Evolutionary conservation across 2,113 vertebrate genomes (phyloP), one percentile per base, ranked within the genome.

Genomic region (Oncorhynchus masou): DNA sequence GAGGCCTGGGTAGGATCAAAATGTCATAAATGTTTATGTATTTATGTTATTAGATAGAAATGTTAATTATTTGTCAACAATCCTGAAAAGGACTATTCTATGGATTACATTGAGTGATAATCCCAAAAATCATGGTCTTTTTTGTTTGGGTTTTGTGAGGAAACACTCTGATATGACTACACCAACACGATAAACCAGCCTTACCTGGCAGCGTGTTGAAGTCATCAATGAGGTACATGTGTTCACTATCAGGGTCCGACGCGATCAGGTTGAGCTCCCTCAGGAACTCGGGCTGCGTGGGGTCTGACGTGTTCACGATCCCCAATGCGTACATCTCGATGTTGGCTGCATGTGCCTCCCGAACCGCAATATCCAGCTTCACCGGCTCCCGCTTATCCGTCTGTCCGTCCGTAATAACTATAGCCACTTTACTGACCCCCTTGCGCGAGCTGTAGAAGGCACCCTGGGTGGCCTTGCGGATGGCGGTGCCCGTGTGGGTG

Each of bases 301-400:
- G 92, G 77, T 96, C 95, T 0, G 94, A 92, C 2, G 88, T 89
- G 70, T 97, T 96, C 45, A 95, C 90, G 1, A 96, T 96, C 65
- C 95, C 95, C 83, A 96, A 89, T 0, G 95, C 95, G 0, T 95
- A 96, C 94, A 96, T 95, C 88, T 97, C 94, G 0, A 96, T 94
- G 70, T 95, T 96, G 66, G 94, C 93, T 2, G 95, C 92, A 0
- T 96, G 95, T 2, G 95, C 95, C 74, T 97, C 95, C 29, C 93
- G 89, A 13, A 96, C 94, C 0, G 89, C 95, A 2, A 93, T 77
- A 3, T 95, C 95, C 66, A 96, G 89, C 85, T 95, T 95, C 29
- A 94, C 92, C 0, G 93, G 89, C 89, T 97, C 96, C 51, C 95
- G 91, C 82, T 92, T 95, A 89, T 96, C 95, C 11, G 95, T 91